Conservation (phyloP, 2,797 vertebrate genomes). For the Poeciliopsis infans region DNA sequence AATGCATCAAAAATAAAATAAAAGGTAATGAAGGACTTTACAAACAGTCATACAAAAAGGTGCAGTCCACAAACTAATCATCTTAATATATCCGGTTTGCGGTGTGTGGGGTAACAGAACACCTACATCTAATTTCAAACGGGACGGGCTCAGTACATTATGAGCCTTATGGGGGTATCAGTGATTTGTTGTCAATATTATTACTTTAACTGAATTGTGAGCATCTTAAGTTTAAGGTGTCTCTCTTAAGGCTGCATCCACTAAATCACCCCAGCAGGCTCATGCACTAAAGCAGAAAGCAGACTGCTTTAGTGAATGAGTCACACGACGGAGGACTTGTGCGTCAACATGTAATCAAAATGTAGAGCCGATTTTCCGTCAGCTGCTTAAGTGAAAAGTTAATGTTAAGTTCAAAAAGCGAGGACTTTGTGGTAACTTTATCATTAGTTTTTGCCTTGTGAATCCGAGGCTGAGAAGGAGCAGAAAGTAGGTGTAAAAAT, state of each 20-base stretch:
- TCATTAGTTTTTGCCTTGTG: neutral
- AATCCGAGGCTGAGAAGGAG: neutral
- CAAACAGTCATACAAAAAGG: conserved; percentile 4
- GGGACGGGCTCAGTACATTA: conserved; percentile 10
- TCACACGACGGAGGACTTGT: neutral
- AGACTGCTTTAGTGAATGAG: neutral
- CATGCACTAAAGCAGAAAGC: neutral
- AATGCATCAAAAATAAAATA: neutral
- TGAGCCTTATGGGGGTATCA: too few relatives aligned
- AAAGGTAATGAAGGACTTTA: neutral
- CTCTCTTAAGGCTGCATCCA: neutral
- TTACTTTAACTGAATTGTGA: neutral
- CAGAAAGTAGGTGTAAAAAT: neutral
- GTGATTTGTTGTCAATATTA: neutral
- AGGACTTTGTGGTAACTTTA: neutral
- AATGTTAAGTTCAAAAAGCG: neutral
- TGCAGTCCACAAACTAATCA: conserved; percentile 16
- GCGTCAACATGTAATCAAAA: neutral
- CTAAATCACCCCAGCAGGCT: neutral
- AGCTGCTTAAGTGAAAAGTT: neutral
- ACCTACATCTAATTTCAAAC: conserved; percentile 17
- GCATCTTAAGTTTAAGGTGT: neutral
- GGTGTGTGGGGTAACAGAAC: conserved; percentile 24
- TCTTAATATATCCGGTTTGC: conserved; percentile 14
- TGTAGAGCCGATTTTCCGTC: neutral